Evolutionary conservation across 1,140 invertebrate genomes (phyloP).

Genomic region (Nautilus pompilius): DNA sequence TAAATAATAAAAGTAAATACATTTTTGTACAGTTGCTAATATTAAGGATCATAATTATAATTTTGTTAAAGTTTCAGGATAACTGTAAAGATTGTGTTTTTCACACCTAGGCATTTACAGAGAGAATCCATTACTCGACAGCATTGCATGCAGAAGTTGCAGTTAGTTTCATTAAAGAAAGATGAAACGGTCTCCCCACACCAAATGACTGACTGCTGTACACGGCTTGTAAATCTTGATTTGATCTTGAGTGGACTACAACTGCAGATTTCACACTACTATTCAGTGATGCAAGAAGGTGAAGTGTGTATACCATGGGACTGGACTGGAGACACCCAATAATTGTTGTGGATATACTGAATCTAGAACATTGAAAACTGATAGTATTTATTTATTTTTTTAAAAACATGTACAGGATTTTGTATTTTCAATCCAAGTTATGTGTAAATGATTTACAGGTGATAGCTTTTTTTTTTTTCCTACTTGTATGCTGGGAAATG

Average conservation of each 20-base stretch:
- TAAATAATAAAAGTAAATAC: background rate
- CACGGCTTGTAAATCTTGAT: slow-evolving; percentile 60
- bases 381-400: too few relatives aligned
- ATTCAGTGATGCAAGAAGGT: slow-evolving; percentile 85
- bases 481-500: too few relatives aligned
- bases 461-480: too few relatives aligned
- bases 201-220: slow-evolving; percentile 81
- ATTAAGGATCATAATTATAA: background rate
- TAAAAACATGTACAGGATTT: too few relatives aligned
- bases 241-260: slow-evolving; percentile 60
- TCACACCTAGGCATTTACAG: slow-evolving; percentile 34
- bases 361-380: too few relatives aligned
- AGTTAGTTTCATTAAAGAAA: slow-evolving; percentile 71
- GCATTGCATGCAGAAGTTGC: slow-evolving; percentile 74
- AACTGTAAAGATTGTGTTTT: background rate
- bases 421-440: too few relatives aligned
- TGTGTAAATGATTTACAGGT: too few relatives aligned
- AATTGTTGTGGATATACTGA: too few relatives aligned
- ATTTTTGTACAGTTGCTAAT: background rate
- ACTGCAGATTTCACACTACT: slow-evolving; percentile 83
- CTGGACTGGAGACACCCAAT: too few relatives aligned
- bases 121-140: slow-evolving; percentile 62
- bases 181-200: slow-evolving; percentile 87
- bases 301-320: slow-evolving; percentile 91
- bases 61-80: background rate